Base-by-base conservation (phyloP, 1,140 invertebrate species). In the Drosophila yakuba region DNA sequence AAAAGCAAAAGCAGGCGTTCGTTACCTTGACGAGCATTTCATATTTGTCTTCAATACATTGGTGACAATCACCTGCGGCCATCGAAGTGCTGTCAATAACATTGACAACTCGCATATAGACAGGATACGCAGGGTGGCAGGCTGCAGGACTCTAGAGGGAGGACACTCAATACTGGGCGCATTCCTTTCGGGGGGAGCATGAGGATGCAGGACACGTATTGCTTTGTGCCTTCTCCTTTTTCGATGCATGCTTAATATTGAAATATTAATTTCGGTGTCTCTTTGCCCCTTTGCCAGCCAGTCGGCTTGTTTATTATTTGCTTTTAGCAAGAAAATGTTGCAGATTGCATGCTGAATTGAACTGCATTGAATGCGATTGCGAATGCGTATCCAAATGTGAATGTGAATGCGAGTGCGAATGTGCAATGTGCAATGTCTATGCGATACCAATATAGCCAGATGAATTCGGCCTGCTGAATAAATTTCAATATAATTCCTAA, bases 21-120 rank as follows among this genome's bases (percentile, higher is more conserved):
- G 62, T 80, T 86, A 80, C 81, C 81, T 81, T 81, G 78, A 81
- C 82, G 73, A 80, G 64, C 82, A 74, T 78, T 81, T 85, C 81
- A 74, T 78, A 84, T 84, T 77, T 77, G 68, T 74, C 71, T 85
- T 73, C 82, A 66, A 69, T 78, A 72, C 73, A 79, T 85, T 80
- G 63, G 82, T 86, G 78, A 82, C 80, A 82, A 81, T 82, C 78
- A 81, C 82, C 82, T 69, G 63, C 59, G 81, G 82, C 81, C 69
- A 81, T 80, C 81, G 73, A 86, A 74, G 78, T 71, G 69, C 66
- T 78, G 83, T 75, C 74, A 88, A 86, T 85, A 88, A 74, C 67
- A 77, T 74, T 67, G 85, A 72, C 47, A 86, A 48, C 68, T 63
- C 59, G 41, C 50, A 69, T 47, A 74, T 39, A 60, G 44, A 54